Evolutionary conservation across 2,888 invertebrate genomes (phyloP).

Genomic region (Arrhopalites spinosus): DNA sequence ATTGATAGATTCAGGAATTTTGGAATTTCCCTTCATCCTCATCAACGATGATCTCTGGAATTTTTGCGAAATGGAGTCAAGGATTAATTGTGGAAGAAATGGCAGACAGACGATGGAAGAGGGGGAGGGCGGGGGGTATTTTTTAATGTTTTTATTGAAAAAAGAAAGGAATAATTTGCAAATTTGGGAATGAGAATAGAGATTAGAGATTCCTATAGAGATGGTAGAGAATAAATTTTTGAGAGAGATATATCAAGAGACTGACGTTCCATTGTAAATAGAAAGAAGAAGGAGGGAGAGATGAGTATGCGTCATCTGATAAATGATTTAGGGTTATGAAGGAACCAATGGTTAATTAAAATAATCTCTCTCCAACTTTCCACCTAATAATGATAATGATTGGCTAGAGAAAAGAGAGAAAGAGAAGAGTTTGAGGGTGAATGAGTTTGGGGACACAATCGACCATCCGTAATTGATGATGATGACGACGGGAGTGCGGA

Average conservation of each 20-base stretch:
- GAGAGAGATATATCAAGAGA: not conserved
- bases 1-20: too few species aligned
- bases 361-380: not conserved
- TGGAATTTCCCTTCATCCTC: too few species aligned
- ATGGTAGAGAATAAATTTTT: not conserved
- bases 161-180: too few species aligned
- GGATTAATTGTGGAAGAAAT: not conserved
- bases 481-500: constrained; percentile 33
- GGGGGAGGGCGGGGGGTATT: not conserved
- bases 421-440: constrained; percentile 1
- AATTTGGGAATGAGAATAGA: not conserved
- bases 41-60: not conserved
- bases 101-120: not conserved
- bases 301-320: constrained; percentile 1
- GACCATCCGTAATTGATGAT: constrained; percentile 31
- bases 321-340: not conserved
- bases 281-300: not conserved
- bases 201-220: not conserved
- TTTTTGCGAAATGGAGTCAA: not conserved
- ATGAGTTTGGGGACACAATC: constrained; percentile 15
- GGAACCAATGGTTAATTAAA: constrained; percentile 10
- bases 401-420: too few species aligned
- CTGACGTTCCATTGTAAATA: too few species aligned
- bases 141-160: too few species aligned
- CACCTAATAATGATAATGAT: constrained; percentile 3